Evolutionary conservation across 2,888 invertebrate species (phyloP), one percentile per base, ranked within the genome.

Genomic region (Noctua pronuba): DNA sequence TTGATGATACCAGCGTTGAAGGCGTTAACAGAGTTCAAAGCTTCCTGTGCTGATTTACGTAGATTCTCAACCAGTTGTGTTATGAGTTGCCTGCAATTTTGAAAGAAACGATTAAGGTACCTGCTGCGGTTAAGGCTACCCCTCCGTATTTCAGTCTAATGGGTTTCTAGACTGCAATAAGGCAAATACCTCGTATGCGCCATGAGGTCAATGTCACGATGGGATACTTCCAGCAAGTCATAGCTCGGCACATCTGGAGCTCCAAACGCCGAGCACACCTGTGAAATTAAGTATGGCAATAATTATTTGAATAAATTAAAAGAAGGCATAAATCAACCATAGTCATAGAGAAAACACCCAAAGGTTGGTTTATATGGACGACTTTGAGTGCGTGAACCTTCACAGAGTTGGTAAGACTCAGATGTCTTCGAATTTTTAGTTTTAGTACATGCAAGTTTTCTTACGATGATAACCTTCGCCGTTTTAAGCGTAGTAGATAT

Each of bases 51-150:
- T 1, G 95, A 90, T 55, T 90, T 88, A 10, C 86, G 91, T 6
- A 96, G 88, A 46, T 93, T 93, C 4, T 83, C 88, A 28, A 93
- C 90, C 21, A 96, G 81, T 44, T 94, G 88, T 85, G 93, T 90
- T 21, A 96, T 92, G 10, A 95, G 88, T 73, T 87, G 85, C 67
- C 95, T 96, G 89, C 28, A 89, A 84, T 70, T 66, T 72, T 21
- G 7, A 68, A 62, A 73, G 13, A 1, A 49, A 35, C 0, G 41
- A 41, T 31, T 60, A 28, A 49, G 24, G 24, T 24, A 28, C 4
- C 11, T 66, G n/a, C 21, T 67, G 44, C 10, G 38, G 13, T n/a
- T 41, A 41, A n/a, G 13, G 16, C 13, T 31, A 21, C 10, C 1
- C 31, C 8, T 1, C 10, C 1, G 1, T 35, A 31, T 31, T 31